Base-by-base conservation (phyloP, 2,888 invertebrate species). In the Drosophila neoperkinsi region DNA sequence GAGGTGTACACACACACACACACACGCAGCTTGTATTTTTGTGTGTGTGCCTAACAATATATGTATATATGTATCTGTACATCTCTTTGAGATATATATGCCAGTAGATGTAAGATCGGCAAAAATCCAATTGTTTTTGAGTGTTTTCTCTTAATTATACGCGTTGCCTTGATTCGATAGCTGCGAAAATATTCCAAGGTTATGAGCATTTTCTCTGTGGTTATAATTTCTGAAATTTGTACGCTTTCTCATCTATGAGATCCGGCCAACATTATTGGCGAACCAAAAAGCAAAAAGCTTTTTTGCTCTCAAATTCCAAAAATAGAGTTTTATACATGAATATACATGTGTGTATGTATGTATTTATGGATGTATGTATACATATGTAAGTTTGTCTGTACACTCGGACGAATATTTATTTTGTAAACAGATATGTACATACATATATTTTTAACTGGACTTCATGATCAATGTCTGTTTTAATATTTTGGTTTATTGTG, bases 141-240 rank as follows among this genome's bases (percentile, higher is more conserved):
- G 53, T 33, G 13, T 49, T 33, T 41, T 30, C 46, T 64, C 38
- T 49, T 56, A 57, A 57, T 28, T 59, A 49, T 65, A 57, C 36
- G 33, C 58, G 13, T 59, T 59, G 60, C 71, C 51, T 65, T 79
- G 65, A 62, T 70, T 41, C 25, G 62, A 55, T 46, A 68, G 62
- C 56, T 57, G 65, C 68, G 61, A 68, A 71, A 62, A 64, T 60
- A 69, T 77, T 62, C 60, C 81, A 82, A 82, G 81, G 81, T 81
- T 77, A 77, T 52, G 70, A 55, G 62, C 63, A 61, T 66, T 80
- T 77, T 66, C 65, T 82, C 61, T 68, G 68, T 71, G 52, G 58
- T 51, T 52, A 81, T 71, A 71, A 64, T 69, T 73, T 71, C 58
- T 56, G 49, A 55, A 66, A 51, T 55, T 65, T 64, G 16, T 68